Evolutionary conservation across 2,113 vertebrate genomes (phyloP).

Genomic region (Microtus richardsoni): DNA sequence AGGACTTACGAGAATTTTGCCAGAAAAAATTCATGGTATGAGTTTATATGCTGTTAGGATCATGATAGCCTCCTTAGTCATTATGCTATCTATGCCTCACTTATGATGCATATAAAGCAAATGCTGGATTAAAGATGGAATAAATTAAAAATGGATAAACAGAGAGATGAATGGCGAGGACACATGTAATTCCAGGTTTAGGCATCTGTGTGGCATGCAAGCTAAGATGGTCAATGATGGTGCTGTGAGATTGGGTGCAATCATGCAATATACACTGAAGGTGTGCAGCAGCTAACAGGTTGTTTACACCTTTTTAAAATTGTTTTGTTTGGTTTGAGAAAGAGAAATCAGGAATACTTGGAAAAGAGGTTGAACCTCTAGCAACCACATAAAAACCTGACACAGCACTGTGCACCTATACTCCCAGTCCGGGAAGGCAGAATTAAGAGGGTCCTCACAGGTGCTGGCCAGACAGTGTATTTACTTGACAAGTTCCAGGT

Average conservation of each 20-base stretch:
- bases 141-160: no score
- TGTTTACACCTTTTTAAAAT: neutral
- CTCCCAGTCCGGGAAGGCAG: neutral
- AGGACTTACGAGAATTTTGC: neutral
- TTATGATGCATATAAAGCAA: neutral
- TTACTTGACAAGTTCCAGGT: neutral
- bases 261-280: neutral
- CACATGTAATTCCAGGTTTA: neutral
- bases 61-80: no score
- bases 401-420: neutral
- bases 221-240: accelerated
- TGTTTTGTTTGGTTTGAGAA: neutral
- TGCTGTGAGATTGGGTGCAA: neutral
- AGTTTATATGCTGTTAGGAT: neutral
- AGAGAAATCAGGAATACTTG: neutral
- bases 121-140: neutral
- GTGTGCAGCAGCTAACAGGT: neutral
- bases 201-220: neutral
- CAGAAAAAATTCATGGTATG: neutral
- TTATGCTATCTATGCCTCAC: neutral
- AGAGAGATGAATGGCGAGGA: neutral
- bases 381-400: neutral
- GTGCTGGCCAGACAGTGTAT: neutral
- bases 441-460: neutral
- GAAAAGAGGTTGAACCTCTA: neutral